A percentile compares a stretch with the other conserved stretches of the same genome.
These are phyloP conservation scores for Willisornis vidua DNA, from an alignment of 2,113 vertebrate species.

Conservation along the genomic window DNA sequence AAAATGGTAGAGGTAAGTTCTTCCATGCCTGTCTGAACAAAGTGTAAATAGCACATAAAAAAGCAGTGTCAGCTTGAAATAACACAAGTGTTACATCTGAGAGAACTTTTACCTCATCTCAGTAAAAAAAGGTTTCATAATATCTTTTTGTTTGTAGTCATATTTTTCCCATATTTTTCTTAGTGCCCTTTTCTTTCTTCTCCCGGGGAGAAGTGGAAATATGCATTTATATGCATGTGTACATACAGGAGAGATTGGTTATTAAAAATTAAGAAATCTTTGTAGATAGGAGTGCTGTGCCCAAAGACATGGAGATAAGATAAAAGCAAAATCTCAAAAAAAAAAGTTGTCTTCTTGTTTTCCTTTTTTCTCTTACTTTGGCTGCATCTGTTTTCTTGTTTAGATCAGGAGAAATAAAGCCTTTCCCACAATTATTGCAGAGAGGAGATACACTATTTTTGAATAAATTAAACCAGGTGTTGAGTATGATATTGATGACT, in stretches of 20 bases:
- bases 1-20: slow-evolving; percentile 92
- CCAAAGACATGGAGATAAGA: neutral
- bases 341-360: neutral
- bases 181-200: neutral
- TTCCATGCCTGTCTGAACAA: neutral
- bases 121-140: neutral
- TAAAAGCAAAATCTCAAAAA: neutral
- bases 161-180: neutral
- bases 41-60: neutral
- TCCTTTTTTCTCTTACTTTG: neutral
- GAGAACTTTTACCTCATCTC: neutral
- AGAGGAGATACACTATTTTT: neutral
- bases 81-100: neutral
- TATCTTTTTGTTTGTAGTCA: neutral
- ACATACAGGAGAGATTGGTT: neutral
- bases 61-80: neutral
- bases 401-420: neutral
- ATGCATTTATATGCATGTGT: rapidly evolving
- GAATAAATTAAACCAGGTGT: neutral
- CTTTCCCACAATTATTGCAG: neutral
- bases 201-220: neutral
- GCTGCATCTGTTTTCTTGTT: neutral
- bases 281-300: neutral
- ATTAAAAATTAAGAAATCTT: neutral
- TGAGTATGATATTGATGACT: neutral